Conservation (phyloP, 2,797 vertebrate species). For the Masticophis lateralis region DNA sequence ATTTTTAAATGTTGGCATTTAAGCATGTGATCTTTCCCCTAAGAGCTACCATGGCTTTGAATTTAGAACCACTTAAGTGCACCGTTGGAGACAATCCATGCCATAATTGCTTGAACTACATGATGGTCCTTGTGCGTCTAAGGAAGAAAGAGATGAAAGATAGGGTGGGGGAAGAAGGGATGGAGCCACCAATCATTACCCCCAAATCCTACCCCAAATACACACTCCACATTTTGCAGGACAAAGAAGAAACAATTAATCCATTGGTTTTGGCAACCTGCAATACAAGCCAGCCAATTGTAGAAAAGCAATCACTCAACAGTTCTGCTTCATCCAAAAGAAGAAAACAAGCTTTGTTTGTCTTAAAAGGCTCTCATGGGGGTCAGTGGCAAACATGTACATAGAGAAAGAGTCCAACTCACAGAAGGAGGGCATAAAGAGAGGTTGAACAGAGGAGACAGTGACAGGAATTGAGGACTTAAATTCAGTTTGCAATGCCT, state of each 20-base stretch:
- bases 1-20: not conserved
- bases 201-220: not conserved
- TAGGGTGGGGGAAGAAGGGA: not conserved
- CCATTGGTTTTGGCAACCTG: not conserved
- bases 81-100: not conserved
- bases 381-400: not conserved
- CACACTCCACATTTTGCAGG: not conserved
- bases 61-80: not conserved
- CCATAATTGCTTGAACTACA: not conserved
- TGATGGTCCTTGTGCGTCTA: not conserved
- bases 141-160: not conserved
- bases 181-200: not conserved
- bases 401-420: not conserved
- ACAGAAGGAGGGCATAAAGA: not conserved
- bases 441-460: not conserved
- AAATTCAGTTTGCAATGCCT: not conserved
- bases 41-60: not conserved
- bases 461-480: not conserved
- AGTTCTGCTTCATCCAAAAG: not conserved
- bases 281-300: slow-evolving; percentile 20
- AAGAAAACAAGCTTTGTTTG: slow-evolving; percentile 16
- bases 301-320: not conserved
- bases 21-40: not conserved
- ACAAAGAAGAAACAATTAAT: not conserved
- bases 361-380: not conserved